These are phyloP conservation scores for Drosophila bocqueti DNA, from an alignment of 1,140 invertebrate species.

Conservation along the genomic window DNA sequence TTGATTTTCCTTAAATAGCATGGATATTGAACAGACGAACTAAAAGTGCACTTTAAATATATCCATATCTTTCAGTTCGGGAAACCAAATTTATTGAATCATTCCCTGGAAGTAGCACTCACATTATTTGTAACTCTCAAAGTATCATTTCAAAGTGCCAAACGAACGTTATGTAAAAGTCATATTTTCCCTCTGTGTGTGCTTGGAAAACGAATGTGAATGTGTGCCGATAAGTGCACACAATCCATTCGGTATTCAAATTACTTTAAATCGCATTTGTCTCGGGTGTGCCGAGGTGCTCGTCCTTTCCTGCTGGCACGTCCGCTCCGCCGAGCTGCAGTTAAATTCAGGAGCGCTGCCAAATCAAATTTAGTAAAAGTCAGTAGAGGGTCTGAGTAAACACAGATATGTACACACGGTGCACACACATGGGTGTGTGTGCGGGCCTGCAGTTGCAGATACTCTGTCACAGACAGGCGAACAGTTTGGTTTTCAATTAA, in stretches of 20 bases:
- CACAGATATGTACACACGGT: constrained; percentile 23
- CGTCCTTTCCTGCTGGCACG: constrained; percentile 38
- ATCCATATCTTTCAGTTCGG: not conserved
- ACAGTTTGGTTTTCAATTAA: constrained; percentile 80
- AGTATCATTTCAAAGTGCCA: constrained; percentile 2
- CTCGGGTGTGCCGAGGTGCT: constrained; percentile 61
- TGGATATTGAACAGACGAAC: not conserved
- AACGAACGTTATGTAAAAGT: constrained; percentile 3
- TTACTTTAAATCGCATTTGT: constrained; percentile 82
- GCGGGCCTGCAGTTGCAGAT: constrained; percentile 11
- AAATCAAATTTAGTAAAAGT: constrained; percentile 79
- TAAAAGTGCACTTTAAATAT: constrained; percentile 5
- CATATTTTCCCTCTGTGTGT: constrained; percentile 16
- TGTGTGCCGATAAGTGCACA: constrained; percentile 70
- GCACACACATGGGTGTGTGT: constrained; percentile 5
- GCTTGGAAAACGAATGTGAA: constrained; percentile 29
- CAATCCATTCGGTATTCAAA: constrained; percentile 83
- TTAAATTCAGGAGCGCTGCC: constrained; percentile 55
- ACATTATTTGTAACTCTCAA: constrained; percentile 4
- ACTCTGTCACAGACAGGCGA: constrained; percentile 70
- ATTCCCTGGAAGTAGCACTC: not conserved
- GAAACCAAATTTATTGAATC: not conserved
- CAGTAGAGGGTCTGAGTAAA: constrained; percentile 36
- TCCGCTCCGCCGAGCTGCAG: constrained; percentile 58
- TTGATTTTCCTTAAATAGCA: not conserved